A percentile compares a stretch with the other conserved stretches of the same genome.
These are phyloP conservation scores for Morpho achilles DNA, from an alignment of 2,888 invertebrate species.

Conservation along the genomic window DNA sequence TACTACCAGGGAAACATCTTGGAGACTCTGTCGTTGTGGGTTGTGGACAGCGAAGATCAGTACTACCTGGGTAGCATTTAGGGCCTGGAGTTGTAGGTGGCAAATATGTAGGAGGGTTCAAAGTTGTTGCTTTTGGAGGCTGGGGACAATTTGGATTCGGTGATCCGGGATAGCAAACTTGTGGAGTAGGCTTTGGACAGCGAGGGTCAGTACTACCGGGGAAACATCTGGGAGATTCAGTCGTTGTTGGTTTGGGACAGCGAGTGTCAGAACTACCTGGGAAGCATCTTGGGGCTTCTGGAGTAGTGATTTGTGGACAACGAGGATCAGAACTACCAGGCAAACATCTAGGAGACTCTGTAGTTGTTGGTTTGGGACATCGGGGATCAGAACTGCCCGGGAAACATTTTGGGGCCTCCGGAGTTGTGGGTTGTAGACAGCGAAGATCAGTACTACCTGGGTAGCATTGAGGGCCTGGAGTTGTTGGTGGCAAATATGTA, in stretches of 20 bases:
- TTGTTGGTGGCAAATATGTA: constrained; percentile 36
- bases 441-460: constrained; percentile 39
- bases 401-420: constrained; percentile 28
- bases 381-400: constrained; percentile 32
- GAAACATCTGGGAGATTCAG: constrained; percentile 13
- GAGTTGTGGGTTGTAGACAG: constrained; percentile 39
- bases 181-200: too few species aligned
- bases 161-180: too few species aligned
- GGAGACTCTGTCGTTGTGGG: constrained; percentile 38
- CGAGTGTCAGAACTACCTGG: constrained; percentile 41
- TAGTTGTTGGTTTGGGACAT: constrained; percentile 39
- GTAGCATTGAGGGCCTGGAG: constrained; percentile 35
- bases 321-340: constrained; percentile 53
- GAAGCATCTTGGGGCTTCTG: constrained; percentile 35
- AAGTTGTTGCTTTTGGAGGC: too few species aligned
- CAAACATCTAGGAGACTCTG: constrained; percentile 40
- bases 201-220: constrained; percentile 37
- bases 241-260: constrained; percentile 39
- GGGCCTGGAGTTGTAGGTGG: constrained; percentile 28
- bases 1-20: constrained; percentile 42
- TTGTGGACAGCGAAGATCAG: constrained; percentile 39
- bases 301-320: constrained; percentile 41
- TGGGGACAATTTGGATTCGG: too few species aligned
- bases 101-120: too few species aligned
- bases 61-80: too few species aligned